Conservation (phyloP, 2,113 vertebrate species). For the Rostratula benghalensis region DNA sequence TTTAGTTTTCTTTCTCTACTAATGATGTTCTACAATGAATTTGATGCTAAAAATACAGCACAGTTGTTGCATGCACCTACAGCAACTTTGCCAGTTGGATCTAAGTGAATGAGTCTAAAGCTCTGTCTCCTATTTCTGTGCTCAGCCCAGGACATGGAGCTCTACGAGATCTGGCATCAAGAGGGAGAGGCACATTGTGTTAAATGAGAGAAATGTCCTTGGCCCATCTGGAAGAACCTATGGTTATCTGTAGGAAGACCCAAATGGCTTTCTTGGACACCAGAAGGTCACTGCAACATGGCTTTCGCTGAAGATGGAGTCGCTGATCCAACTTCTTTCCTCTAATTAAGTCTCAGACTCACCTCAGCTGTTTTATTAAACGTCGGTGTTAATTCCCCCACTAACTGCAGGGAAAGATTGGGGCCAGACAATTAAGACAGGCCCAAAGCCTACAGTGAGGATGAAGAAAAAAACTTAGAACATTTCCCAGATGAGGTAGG, state of each 20-base stretch:
- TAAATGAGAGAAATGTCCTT: background rate
- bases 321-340: background rate
- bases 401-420: background rate
- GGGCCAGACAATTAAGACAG: background rate
- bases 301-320: background rate
- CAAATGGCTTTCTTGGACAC: background rate
- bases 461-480: background rate
- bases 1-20: background rate
- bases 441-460: background rate
- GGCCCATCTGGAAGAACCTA: background rate
- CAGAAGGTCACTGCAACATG: background rate
- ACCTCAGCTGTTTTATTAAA: background rate
- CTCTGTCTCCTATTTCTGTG: background rate
- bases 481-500: background rate
- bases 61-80: background rate
- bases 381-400: background rate
- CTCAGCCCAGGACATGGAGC: background rate
- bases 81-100: background rate
- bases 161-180: background rate
- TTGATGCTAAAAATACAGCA: background rate
- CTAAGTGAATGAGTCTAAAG: background rate
- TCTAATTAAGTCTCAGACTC: rapidly evolving
- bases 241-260: background rate
- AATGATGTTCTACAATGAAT: background rate
- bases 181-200: background rate